Percentiles rank a stretch among this genome's conserved stretches.
Conservation (phyloP, 2,888 invertebrate genomes). For the Macropis europaea region DNA sequence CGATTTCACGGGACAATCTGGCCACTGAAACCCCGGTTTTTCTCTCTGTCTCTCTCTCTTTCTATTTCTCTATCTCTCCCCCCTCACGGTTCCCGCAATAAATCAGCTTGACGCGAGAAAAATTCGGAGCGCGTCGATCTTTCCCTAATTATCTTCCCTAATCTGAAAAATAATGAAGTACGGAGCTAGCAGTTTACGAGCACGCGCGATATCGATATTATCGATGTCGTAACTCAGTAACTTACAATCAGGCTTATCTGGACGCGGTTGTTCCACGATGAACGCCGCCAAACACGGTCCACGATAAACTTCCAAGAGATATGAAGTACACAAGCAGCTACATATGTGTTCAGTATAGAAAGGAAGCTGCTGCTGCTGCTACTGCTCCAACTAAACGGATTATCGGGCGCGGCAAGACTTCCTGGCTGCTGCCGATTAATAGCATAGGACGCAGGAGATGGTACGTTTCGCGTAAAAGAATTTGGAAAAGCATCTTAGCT, state of each 20-base stretch:
- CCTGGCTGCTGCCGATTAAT: too few relatives aligned
- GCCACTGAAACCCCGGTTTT: not conserved
- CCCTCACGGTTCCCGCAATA: not conserved
- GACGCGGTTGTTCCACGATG: constrained; percentile 50
- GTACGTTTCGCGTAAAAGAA: too few relatives aligned
- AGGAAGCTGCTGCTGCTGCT: constrained; percentile 33
- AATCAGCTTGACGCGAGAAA: constrained; percentile 1
- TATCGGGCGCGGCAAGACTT: too few relatives aligned
- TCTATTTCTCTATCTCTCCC: too few relatives aligned
- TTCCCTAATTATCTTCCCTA: not conserved
- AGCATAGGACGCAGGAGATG: too few relatives aligned
- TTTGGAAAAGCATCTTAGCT: too few relatives aligned
- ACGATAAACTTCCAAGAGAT: constrained; percentile 59
- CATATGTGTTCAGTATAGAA: too few relatives aligned
- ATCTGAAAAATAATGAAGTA: constrained; percentile 48
- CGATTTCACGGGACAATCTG: not conserved
- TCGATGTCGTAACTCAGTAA: constrained; percentile 63
- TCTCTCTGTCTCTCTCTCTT: too few relatives aligned
- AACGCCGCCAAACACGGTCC: constrained; percentile 49
- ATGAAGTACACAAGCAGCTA: constrained; percentile 20
- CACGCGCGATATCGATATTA: constrained; percentile 58
- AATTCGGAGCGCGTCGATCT: not conserved
- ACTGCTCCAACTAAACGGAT: too few relatives aligned
- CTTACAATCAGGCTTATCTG: constrained; percentile 64
- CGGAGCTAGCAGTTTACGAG: constrained; percentile 36